Evolutionary conservation across 1,140 invertebrate species (phyloP), one percentile per base, ranked within the genome.

Genomic region (Trigoniulus corallinus): DNA sequence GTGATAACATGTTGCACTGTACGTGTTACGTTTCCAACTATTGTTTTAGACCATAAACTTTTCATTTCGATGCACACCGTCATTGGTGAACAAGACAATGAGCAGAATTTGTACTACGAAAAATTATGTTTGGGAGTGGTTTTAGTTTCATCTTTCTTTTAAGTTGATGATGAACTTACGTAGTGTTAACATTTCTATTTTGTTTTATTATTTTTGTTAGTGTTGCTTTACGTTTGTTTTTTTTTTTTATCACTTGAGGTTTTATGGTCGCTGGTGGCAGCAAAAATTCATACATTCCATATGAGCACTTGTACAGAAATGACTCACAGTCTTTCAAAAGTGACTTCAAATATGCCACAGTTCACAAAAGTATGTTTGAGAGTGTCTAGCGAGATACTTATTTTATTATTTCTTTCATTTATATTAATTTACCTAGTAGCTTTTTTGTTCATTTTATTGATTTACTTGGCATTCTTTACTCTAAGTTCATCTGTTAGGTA

Each of bases 281-380:
- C n/a, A n/a, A n/a, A n/a, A n/a, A n/a, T n/a, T n/a, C n/a, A n/a
- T n/a, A n/a, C n/a, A n/a, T n/a, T n/a, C n/a, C n/a, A n/a, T n/a
- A n/a, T n/a, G n/a, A n/a, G n/a, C n/a, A n/a, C n/a, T n/a, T n/a
- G n/a, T n/a, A n/a, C n/a, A n/a, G n/a, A n/a, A n/a, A n/a, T n/a
- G n/a, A n/a, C n/a, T n/a, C n/a, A n/a, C n/a, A n/a, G n/a, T n/a
- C n/a, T n/a, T n/a, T n/a, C n/a, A n/a, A n/a, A n/a, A n/a, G n/a
- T 18, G 42, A 44, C 24, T 44, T 44, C 24, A 44, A 44, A 44
- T 44, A 44, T 20, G 42, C 42, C 24, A 44, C 42, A 4, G 21
- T 44, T 44, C 42, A 44, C 18, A 4, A 20, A 7, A 20, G 42
- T 44, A 7, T 44, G 42, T 44, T 18, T 20, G n/a, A n/a, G n/a